Conservation (phyloP, 1,140 invertebrate genomes). For the Pogonomyrmex barbatus region DNA sequence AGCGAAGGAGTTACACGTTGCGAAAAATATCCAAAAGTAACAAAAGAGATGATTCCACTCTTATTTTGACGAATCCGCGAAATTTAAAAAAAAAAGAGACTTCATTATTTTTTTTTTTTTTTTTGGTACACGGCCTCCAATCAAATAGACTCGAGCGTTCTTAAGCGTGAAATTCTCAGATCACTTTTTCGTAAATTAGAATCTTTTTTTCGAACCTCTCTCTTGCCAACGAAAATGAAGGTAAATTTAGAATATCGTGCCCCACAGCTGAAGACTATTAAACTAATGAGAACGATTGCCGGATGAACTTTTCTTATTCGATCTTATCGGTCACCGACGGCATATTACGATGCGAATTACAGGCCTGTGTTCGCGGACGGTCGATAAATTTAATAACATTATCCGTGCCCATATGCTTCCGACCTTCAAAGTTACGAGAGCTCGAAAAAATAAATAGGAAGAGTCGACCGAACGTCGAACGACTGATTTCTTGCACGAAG, state of each 20-base stretch:
- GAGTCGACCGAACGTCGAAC: constrained; percentile 47
- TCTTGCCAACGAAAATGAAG: neutral
- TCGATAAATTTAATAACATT: constrained; percentile 58
- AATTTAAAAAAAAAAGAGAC: neutral
- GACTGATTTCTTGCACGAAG: constrained; percentile 55
- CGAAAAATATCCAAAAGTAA: neutral
- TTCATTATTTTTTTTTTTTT: neutral
- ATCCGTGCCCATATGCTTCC: constrained; percentile 3
- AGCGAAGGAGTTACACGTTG: neutral
- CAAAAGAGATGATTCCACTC: neutral
- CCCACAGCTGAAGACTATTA: neutral
- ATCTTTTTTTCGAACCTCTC: neutral
- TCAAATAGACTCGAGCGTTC: neutral
- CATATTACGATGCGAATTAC: constrained; percentile 39
- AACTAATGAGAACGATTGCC: constrained; percentile 5
- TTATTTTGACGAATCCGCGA: neutral
- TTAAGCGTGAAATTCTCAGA: neutral
- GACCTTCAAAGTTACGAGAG: constrained; percentile 30
- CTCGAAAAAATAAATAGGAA: constrained; percentile 64
- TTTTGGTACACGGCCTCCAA: neutral
- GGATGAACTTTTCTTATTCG: constrained; percentile 5
- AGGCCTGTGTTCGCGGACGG: neutral
- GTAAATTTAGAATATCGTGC: neutral
- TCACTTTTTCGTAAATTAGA: neutral
- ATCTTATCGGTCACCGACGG: constrained; percentile 18